Percentiles rank a stretch among this genome's conserved stretches.
Evolutionary conservation across 2,113 vertebrate genomes (phyloP).

Genomic region (Ia io): DNA sequence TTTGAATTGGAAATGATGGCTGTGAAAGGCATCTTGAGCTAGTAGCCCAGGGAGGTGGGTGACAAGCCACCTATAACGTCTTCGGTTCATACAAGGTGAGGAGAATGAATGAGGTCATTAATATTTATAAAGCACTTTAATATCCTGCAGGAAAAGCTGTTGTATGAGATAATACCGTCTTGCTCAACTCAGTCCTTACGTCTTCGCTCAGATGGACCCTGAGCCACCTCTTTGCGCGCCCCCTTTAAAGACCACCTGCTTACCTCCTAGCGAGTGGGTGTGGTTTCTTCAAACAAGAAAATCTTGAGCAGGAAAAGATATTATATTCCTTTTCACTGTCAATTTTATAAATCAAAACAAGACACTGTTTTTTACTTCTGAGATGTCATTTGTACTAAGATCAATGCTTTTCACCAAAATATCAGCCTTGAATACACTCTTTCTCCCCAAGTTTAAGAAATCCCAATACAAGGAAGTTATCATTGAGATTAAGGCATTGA

Average conservation of each 20-base stretch:
- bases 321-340: background rate
- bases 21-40: background rate
- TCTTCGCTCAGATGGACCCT: background rate
- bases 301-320: background rate
- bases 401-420: background rate
- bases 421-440: background rate
- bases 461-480: background rate
- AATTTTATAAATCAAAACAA: background rate
- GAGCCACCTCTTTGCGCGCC: too few species aligned
- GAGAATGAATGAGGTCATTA: background rate
- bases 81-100: background rate
- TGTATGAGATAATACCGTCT: background rate
- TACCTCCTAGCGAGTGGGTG: rapidly evolving
- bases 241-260: background rate
- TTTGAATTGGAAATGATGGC: background rate
- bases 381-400: background rate
- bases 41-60: background rate
- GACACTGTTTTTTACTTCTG: background rate
- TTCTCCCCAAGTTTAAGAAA: background rate
- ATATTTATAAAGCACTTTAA: background rate
- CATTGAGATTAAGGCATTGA: background rate
- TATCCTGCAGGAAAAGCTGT: background rate
- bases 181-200: background rate
- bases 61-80: background rate
- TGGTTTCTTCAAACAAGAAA: background rate